Evolutionary conservation across 2,888 invertebrate genomes (phyloP).

Genomic region (Tipula vernalis): DNA sequence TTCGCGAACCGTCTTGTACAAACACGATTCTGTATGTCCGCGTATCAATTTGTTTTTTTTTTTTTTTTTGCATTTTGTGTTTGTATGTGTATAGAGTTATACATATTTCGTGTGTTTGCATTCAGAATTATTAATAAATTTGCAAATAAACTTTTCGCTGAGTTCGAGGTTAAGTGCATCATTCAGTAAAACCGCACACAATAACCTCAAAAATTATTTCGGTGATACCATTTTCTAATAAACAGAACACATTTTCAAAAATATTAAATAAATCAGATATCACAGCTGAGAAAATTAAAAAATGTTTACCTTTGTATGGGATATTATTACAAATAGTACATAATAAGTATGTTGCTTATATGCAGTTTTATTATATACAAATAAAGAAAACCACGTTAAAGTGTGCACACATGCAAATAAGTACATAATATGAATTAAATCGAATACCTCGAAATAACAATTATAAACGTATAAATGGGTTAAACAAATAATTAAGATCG

Average conservation of each 20-base stretch:
- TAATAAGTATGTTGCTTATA: neutral
- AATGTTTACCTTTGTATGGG: neutral
- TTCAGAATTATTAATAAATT: neutral
- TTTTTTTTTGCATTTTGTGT: neutral
- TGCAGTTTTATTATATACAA: neutral
- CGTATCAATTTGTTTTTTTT: neutral
- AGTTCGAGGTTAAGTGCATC: constrained; percentile 7
- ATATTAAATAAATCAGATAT: neutral
- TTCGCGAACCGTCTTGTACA: neutral
- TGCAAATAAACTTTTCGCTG: neutral
- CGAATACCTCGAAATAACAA: neutral
- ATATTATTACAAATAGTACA: neutral
- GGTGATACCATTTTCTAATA: neutral
- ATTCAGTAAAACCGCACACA: neutral
- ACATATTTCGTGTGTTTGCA: neutral
- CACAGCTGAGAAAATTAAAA: neutral
- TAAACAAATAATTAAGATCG: neutral
- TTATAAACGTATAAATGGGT: neutral
- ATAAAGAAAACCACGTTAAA: neutral
- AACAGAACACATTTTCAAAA: neutral
- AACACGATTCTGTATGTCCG: neutral
- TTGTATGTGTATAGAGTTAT: neutral
- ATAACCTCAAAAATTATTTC: neutral
- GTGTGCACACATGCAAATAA: neutral
- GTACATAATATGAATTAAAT: neutral